Evolutionary conservation across 2,888 invertebrate species (phyloP), one percentile per base, ranked within the genome.

Genomic region (Melanotus villosus): DNA sequence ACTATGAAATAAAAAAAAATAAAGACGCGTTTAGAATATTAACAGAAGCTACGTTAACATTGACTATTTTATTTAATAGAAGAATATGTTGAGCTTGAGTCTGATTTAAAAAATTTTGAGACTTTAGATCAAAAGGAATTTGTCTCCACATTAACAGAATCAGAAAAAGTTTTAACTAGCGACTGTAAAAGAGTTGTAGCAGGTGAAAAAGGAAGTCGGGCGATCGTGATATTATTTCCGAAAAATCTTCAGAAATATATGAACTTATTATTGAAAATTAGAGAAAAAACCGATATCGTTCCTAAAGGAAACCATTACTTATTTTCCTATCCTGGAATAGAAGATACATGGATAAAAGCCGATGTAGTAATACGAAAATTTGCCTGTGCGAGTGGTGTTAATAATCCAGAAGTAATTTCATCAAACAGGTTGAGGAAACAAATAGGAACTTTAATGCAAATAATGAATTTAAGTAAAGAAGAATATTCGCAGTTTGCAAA

Each of bases 171-270:
- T 2, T 23, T 67, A 41, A 62, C 52, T 1, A 32, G 10, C 4
- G 10, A 16, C 32, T 67, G 52, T 21, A 67, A 67, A 54, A 50
- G 63, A 9, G 41, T 66, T 41, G 52, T 69, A 12, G 47, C 59
- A 10, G 59, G 52, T 36, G 69, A 59, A 50, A 69, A 69, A 59
- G 69, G 65, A 14, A 65, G 60, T 23, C 16, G 47, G 10, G 36
- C 65, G 9, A 69, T 69, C 30, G 50, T 50, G 4, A 66, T 70
- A 14, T 26, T 70, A 52, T 63, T 70, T 67, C 70, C 70, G 1
- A 12, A n/a, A 36, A 62, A 70, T 63, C 4, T 69, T 6, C 66
- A 67, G 57, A 21, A 32, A 7, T 65, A 54, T 26, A 19, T 70
- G 0, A 32, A 62, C 21, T 12, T 70, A 26, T 41, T 70, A 52